A percentile compares a stretch with the other conserved stretches of the same genome.
phyloP scores from a whole-genome alignment of 2,797 vertebrate genomes.

The Lepus townsendii region DNA sequence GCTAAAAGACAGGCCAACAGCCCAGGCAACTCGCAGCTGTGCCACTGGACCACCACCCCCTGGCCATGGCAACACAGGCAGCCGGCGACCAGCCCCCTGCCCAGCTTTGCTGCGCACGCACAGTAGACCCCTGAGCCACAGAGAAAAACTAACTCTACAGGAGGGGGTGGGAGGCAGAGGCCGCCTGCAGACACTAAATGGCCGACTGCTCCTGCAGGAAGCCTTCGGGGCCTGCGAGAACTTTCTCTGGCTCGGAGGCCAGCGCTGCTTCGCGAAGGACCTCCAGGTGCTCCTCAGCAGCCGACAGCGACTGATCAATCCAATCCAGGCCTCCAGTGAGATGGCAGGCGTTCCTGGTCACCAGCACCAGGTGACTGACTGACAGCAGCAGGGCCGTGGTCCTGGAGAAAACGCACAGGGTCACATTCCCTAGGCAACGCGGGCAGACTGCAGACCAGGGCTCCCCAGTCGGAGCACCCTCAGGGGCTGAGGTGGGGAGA shows the following conservation, averaged over 20 bases:
- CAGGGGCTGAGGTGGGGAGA: neutral
- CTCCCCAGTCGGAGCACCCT: neutral
- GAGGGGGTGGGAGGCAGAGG: neutral
- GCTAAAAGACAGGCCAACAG: neutral
- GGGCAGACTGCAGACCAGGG: neutral
- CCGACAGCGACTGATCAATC: constrained; percentile 96
- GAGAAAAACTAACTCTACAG: constrained; percentile 28
- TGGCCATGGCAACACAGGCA: constrained; percentile 61
- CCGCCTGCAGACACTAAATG: constrained; percentile 88
- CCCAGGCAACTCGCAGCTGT: neutral
- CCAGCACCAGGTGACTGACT: constrained; percentile 97
- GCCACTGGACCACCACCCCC: constrained; percentile 72
- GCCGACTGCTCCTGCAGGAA: constrained; percentile 94
- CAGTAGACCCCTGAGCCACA: neutral
- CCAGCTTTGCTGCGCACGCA: neutral
- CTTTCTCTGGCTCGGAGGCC: constrained; percentile 93
- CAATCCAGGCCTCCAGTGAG: constrained; percentile 95
- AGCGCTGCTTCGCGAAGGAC: constrained; percentile 95
- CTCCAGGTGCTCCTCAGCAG: constrained; percentile 96
- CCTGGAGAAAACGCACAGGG: constrained; percentile 85
- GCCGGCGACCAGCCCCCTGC: accelerated
- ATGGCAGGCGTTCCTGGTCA: constrained; percentile 97
- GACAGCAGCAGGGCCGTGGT: constrained; percentile 96
- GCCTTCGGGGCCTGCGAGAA: constrained; percentile 86
- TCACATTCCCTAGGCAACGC: constrained; percentile 1